These are phyloP conservation scores for Virgularia gustaviana DNA, from an alignment of 92 coral and sea anemone genomes.

Conservation along the genomic window DNA sequence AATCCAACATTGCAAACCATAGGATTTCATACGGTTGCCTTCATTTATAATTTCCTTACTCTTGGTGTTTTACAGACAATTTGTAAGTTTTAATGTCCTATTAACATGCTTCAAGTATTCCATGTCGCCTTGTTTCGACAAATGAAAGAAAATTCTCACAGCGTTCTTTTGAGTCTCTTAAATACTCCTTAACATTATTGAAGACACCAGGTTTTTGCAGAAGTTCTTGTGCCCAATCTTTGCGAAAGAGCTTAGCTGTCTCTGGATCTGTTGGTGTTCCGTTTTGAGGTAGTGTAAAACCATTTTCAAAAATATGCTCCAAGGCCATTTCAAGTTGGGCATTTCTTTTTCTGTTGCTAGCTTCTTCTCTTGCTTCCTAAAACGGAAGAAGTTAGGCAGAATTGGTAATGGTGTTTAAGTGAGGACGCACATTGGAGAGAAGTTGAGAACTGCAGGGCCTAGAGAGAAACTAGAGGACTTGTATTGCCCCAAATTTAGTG, in stretches of 20 bases:
- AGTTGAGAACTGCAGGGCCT: too few relatives aligned
- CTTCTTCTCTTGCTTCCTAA: conserved; percentile 60
- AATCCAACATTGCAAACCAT: too few relatives aligned
- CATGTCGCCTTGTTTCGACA: conserved; percentile 40
- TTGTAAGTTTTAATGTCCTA: background rate
- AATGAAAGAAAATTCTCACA: conserved; percentile 59
- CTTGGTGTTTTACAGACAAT: too few relatives aligned
- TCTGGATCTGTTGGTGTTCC: background rate
- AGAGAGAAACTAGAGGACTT: background rate
- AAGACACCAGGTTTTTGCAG: conserved; percentile 54
- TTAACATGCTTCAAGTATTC: conserved; percentile 8
- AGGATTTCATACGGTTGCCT: too few relatives aligned
- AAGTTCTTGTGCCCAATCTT: conserved; percentile 37
- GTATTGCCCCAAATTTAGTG: background rate
- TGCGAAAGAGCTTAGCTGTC: conserved; percentile 8
- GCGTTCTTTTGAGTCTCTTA: conserved; percentile 58
- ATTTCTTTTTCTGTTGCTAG: conserved; percentile 38
- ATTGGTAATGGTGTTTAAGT: too few relatives aligned
- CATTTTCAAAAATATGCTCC: conserved; percentile 65
- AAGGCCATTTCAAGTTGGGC: conserved; percentile 72
- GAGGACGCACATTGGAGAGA: too few relatives aligned
- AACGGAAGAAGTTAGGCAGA: background rate
- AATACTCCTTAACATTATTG: conserved; percentile 51
- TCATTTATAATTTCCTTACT: too few relatives aligned
- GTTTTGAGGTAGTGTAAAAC: conserved; percentile 29